Percentiles rank a stretch among this genome's conserved stretches.
Evolutionary conservation across 2,888 invertebrate species (phyloP).

Genomic region (Lagria hirta): DNA sequence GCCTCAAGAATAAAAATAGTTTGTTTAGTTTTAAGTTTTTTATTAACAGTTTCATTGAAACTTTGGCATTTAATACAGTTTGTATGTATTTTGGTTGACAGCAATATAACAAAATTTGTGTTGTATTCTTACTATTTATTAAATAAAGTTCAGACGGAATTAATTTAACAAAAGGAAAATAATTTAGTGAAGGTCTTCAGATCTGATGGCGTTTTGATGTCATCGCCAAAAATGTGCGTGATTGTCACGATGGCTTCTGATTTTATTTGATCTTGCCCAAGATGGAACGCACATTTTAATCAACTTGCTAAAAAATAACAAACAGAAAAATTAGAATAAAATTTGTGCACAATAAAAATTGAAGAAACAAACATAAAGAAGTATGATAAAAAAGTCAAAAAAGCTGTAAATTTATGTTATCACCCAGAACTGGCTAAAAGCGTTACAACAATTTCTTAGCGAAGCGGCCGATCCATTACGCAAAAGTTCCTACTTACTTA

Average conservation of each 20-base stretch:
- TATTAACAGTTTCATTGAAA: slow-evolving; percentile 16
- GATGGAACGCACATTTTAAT: slow-evolving; percentile 19
- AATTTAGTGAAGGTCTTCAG: slow-evolving; percentile 15
- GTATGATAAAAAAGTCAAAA: slow-evolving; percentile 5
- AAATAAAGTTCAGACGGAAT: slow-evolving; percentile 16
- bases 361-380: not conserved
- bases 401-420: slow-evolving; percentile 15
- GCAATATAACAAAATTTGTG: slow-evolving; percentile 33
- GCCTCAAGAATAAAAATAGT: no score
- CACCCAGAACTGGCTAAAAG: slow-evolving; percentile 24
- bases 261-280: slow-evolving; percentile 16
- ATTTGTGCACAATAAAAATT: not conserved
- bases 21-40: slow-evolving; percentile 5
- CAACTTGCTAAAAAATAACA: slow-evolving; percentile 26
- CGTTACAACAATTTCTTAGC: slow-evolving; percentile 23
- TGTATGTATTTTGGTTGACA: slow-evolving; percentile 39
- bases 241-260: slow-evolving; percentile 24
- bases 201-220: slow-evolving; percentile 6
- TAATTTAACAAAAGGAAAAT: slow-evolving; percentile 14
- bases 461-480: slow-evolving; percentile 28
- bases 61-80: slow-evolving; percentile 28
- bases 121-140: slow-evolving; percentile 21
- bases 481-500: slow-evolving; percentile 53
- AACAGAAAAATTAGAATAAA: slow-evolving; percentile 9
- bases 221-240: slow-evolving; percentile 19